Evolutionary conservation across 2,113 vertebrate species (phyloP), one percentile per base, ranked within the genome.

Genomic region (Fulica atra): DNA sequence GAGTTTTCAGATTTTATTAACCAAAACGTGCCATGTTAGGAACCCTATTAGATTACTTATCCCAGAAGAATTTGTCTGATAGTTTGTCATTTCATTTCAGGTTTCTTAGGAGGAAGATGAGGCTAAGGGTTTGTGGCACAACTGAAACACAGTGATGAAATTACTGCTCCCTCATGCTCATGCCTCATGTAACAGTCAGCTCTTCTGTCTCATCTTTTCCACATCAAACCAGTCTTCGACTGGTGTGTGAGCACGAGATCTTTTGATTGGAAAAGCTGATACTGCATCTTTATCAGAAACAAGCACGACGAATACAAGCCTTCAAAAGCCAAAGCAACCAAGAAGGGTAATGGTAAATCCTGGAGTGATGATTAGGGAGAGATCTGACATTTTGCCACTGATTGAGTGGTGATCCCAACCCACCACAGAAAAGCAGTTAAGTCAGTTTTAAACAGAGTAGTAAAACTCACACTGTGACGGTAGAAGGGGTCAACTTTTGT

Each of bases 401-500:
- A 95, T 4, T 57, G 96, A 95, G 92, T 88, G 89, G 94, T 91
- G 97, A 97, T 82, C 94, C 96, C 88, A 91, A 91, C 96, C 97
- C 97, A 89, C 86, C 73, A 97, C 91, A 96, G 94, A 96, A 96
- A 97, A 96, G 97, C 86, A 72, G 91, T 92, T 40, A 97, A 97
- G 91, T 54, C 87, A 86, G 89, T 96, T 79, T 96, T 88, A 85
- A 97, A 97, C 84, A 95, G 81, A 96, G 96, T 61, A 97, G 84
- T 33, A 46, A 88, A 98, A 99, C 99, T 99, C 98, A 99, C 99
- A 98, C 99, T 99, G 99, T 99, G 99, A 98, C 99, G 99, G 99
- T 99, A 99, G 99, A 99, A 99, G 96, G 99, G 99, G 98, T 99
- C 99, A 94, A 99, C 99, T 99, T 99, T 99, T 97, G 99, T 99